These are phyloP conservation scores for sheep (Ovis aries) DNA, from an alignment of 2,113 vertebrate genomes.

Conservation along the genomic window DNA sequence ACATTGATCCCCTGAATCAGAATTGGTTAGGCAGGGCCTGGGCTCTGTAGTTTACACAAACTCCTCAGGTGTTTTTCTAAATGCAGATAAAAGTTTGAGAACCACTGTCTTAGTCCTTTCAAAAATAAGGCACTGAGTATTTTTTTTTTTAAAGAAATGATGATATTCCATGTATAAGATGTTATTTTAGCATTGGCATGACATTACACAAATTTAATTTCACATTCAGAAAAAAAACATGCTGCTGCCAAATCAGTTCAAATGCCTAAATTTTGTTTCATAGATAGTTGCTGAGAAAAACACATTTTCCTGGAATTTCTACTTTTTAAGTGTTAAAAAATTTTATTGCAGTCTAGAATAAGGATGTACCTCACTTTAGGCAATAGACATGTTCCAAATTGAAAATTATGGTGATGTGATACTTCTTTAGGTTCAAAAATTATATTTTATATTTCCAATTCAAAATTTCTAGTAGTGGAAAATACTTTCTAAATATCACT, in stretches of 20 bases:
- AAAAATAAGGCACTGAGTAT: conserved; percentile 61
- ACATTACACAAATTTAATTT: conserved; percentile 75
- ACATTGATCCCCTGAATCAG: background rate
- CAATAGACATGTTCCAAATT: conserved; percentile 54
- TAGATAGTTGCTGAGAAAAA: conserved; percentile 71
- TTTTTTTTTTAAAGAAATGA: conserved; percentile 53
- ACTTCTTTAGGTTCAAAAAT: conserved; percentile 39
- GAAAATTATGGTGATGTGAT: conserved; percentile 51
- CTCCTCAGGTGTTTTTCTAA: background rate
- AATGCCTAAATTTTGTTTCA: conserved; percentile 75
- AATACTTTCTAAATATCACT: conserved; percentile 48
- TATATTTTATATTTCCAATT: conserved; percentile 43
- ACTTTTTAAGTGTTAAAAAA: conserved; percentile 70
- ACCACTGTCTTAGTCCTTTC: conserved; percentile 53
- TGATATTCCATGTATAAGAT: conserved; percentile 72
- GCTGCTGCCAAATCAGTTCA: conserved; percentile 74
- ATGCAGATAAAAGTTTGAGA: conserved; percentile 45
- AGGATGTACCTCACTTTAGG: conserved; percentile 56
- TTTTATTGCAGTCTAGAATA: conserved; percentile 57
- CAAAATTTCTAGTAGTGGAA: conserved; percentile 54
- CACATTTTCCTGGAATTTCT: conserved; percentile 72
- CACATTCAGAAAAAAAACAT: conserved; percentile 71
- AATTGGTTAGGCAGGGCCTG: background rate
- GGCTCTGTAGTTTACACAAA: conserved; percentile 6
- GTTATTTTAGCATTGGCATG: conserved; percentile 75